Percentiles rank a stretch among this genome's conserved stretches.
These are phyloP conservation scores for Frieseomelitta varia DNA, from an alignment of 1,140 invertebrate species.

Conservation along the genomic window DNA sequence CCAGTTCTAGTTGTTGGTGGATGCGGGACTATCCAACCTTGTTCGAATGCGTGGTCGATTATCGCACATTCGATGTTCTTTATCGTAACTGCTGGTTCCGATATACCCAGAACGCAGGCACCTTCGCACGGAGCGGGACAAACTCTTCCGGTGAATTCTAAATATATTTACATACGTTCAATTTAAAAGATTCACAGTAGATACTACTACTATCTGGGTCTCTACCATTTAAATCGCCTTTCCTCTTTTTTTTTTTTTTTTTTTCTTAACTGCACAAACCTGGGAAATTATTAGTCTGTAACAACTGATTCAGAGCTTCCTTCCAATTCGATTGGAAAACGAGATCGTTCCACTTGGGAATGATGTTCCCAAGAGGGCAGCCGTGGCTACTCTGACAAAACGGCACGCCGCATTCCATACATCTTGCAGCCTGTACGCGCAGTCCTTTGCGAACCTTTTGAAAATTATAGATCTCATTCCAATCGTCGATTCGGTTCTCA, in stretches of 20 bases:
- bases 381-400: slow-evolving; percentile 99
- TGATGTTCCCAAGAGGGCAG: slow-evolving; percentile 98
- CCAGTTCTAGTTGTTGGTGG: slow-evolving; percentile 90
- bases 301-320: slow-evolving; percentile 96
- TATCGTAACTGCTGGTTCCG: slow-evolving; percentile 97
- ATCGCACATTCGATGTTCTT: slow-evolving; percentile 99
- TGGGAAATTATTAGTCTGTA: slow-evolving; percentile 99
- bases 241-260: no score
- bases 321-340: slow-evolving; percentile 97
- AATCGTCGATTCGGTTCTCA: slow-evolving; percentile 93
- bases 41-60: slow-evolving; percentile 98
- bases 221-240: no score
- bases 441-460: slow-evolving; percentile 93
- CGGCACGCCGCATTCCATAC: slow-evolving; percentile 99
- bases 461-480: slow-evolving; percentile 98
- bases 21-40: slow-evolving; percentile 95
- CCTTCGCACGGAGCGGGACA: slow-evolving; percentile 99
- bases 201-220: no score
- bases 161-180: background rate
- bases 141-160: slow-evolving; percentile 98
- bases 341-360: slow-evolving; percentile 99
- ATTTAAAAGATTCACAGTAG: background rate
- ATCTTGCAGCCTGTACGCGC: slow-evolving; percentile 95
- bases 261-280: slow-evolving; percentile 74
- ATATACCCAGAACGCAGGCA: slow-evolving; percentile 98